phyloP scores from a whole-genome alignment of 2,797 vertebrate genomes.

The Aulostomus chinensis region DNA sequence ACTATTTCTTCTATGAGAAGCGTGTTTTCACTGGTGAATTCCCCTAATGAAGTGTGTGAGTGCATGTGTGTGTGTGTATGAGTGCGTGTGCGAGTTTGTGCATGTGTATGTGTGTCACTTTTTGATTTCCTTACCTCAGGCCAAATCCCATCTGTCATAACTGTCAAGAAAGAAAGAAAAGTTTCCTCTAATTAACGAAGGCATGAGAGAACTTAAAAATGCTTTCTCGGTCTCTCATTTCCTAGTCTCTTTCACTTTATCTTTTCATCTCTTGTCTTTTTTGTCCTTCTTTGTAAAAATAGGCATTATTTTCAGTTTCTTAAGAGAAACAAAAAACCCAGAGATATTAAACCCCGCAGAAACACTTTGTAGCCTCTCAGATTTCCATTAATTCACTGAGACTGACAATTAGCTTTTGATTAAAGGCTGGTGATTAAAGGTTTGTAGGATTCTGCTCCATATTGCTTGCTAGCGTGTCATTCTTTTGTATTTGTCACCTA shows the following conservation, averaged over 20 bases:
- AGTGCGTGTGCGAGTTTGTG: no score
- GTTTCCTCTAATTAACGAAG: slow-evolving; percentile 44
- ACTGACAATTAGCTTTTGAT: slow-evolving; percentile 57
- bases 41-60: not conserved
- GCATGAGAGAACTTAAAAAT: slow-evolving; percentile 20
- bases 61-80: no score
- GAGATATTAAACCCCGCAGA: no score
- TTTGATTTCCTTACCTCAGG: slow-evolving; percentile 33
- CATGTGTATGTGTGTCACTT: no score
- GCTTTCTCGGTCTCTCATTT: slow-evolving; percentile 6
- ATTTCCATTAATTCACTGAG: slow-evolving; percentile 36
- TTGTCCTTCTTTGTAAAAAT: no score
- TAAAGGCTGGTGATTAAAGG: slow-evolving; percentile 36
- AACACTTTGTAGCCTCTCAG: slow-evolving; percentile 14
- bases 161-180: slow-evolving; percentile 35
- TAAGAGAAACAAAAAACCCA: slow-evolving; percentile 6
- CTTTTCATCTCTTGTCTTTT: slow-evolving; percentile 10
- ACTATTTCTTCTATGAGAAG: not conserved
- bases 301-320: not conserved
- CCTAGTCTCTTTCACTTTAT: slow-evolving; percentile 11
- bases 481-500: slow-evolving; percentile 36
- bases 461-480: slow-evolving; percentile 8
- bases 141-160: slow-evolving; percentile 25
- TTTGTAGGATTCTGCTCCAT: slow-evolving; percentile 27
- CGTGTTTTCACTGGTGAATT: slow-evolving; percentile 11